These are phyloP conservation scores for Gymnoscelis rufifasciata DNA, from an alignment of 2,888 invertebrate genomes.

Conservation along the genomic window DNA sequence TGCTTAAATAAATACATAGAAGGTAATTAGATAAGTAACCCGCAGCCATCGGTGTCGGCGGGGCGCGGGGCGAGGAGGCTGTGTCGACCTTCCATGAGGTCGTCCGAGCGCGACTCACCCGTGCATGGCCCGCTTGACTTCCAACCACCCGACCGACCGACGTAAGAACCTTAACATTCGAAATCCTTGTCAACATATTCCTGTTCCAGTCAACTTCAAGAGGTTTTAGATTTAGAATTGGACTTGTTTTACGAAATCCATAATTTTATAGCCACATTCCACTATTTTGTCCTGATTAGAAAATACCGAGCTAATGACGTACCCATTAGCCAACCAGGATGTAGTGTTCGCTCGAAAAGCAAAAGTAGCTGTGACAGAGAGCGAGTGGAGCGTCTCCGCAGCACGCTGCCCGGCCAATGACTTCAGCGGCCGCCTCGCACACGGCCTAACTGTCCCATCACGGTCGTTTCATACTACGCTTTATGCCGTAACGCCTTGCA, in stretches of 20 bases:
- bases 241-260: background rate
- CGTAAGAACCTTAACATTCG: no score
- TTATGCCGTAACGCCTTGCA: slow-evolving; percentile 37
- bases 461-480: slow-evolving; percentile 38
- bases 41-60: slow-evolving; percentile 55
- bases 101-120: slow-evolving; percentile 61
- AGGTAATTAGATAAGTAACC: slow-evolving; percentile 75
- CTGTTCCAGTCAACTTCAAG: no score
- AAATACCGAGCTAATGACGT: slow-evolving; percentile 68
- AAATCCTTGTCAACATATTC: no score
- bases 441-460: slow-evolving; percentile 39
- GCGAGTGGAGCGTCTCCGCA: slow-evolving; percentile 55
- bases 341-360: slow-evolving; percentile 68
- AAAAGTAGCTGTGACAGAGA: slow-evolving; percentile 68
- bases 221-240: no score
- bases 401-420: slow-evolving; percentile 65
- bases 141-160: no score
- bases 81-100: slow-evolving; percentile 75
- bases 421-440: slow-evolving; percentile 52
- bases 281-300: slow-evolving; percentile 51
- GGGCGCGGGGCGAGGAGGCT: slow-evolving; percentile 40
- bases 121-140: slow-evolving; percentile 23
- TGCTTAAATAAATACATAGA: slow-evolving; percentile 61
- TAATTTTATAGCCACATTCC: slow-evolving; percentile 30
- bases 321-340: slow-evolving; percentile 52